Evolutionary conservation across 2,888 invertebrate genomes (phyloP), one percentile per base, ranked within the genome.

Genomic region (Rhagophthalmus giganteus): DNA sequence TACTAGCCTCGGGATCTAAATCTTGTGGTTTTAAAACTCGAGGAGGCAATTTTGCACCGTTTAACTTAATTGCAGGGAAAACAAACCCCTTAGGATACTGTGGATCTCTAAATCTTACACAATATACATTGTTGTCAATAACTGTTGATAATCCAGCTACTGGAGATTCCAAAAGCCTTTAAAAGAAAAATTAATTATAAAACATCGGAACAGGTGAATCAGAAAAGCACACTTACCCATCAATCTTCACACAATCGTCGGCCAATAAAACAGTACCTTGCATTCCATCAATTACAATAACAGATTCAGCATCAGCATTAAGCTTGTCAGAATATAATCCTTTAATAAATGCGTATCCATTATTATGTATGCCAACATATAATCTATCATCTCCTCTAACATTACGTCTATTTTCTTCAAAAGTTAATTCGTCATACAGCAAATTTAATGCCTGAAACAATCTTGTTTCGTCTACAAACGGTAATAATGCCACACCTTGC

Each of bases 401-500:
- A 77, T 99, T 98, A 41, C 98, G 84, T 57, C 81, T 81, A 83
- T 88, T 84, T 78, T 99, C 98, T 39, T 87, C 94, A 6, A 83
- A 80, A 0, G 94, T 88, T 25, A 99, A 76, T 44, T 84, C 77
- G 0, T 80, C 77, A 67, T 98, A 95, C 60, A 88, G 91, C 0
- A 87, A 84, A 63, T 84, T 81, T 25, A 98, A 74, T 0, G 96
- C 92, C 64, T 85, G 85, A 70, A 91, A 89, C 41, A 97, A 79
- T 51, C 99, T 77, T 48, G 80, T 81, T 76, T 99, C 98, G 63
- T 99, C 97, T 0, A 99, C 98, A 76, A 99, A 99, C 3, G 99
- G 99, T 55, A 99, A 77, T 27, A 99, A 76, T 0, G 98, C 99
- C 1, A 99, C 99, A 31, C 99, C 98, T 77, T 98, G 97, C 99